phyloP scores from a whole-genome alignment of 1,140 invertebrate species.

The Pseudomyrmex concolor region DNA sequence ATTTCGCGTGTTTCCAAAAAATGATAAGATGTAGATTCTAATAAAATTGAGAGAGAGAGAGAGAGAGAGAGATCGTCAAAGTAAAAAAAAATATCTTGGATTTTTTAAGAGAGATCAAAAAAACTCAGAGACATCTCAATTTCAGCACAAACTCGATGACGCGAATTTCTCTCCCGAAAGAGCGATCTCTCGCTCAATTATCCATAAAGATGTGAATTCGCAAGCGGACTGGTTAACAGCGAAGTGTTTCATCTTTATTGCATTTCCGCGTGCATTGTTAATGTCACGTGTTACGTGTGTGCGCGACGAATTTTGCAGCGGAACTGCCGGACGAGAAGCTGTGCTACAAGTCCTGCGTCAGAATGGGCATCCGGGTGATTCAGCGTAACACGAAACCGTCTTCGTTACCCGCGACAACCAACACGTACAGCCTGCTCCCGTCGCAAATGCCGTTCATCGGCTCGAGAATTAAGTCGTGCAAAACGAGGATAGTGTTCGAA shows the following conservation, averaged over 20 bases:
- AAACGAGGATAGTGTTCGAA: conserved; percentile 65
- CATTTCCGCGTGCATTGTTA: conserved; percentile 8
- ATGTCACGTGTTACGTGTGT: conserved; percentile 1
- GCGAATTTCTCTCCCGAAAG: not conserved
- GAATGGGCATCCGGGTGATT: conserved; percentile 93
- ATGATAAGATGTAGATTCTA: too few relatives aligned
- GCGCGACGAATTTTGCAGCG: conserved; percentile 84
- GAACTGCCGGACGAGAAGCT: conserved; percentile 91
- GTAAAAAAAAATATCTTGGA: not conserved
- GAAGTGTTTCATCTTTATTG: conserved; percentile 8
- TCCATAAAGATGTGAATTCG: not conserved
- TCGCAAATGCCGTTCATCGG: conserved; percentile 44
- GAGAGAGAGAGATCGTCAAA: too few relatives aligned
- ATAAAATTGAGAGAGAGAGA: too few relatives aligned
- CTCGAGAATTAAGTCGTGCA: conserved; percentile 59
- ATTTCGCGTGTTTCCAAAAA: too few relatives aligned
- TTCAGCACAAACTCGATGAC: not conserved
- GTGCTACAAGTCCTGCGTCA: conserved; percentile 90
- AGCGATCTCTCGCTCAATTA: conserved; percentile 13
- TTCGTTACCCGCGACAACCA: conserved; percentile 76
- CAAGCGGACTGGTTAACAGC: not conserved
- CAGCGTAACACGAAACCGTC: conserved; percentile 86
- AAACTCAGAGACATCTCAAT: not conserved
- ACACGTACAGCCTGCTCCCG: conserved; percentile 77
- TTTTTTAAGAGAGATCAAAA: not conserved